Conservation (phyloP, 2,797 vertebrate species). For the Rhabdomys pumilio region DNA sequence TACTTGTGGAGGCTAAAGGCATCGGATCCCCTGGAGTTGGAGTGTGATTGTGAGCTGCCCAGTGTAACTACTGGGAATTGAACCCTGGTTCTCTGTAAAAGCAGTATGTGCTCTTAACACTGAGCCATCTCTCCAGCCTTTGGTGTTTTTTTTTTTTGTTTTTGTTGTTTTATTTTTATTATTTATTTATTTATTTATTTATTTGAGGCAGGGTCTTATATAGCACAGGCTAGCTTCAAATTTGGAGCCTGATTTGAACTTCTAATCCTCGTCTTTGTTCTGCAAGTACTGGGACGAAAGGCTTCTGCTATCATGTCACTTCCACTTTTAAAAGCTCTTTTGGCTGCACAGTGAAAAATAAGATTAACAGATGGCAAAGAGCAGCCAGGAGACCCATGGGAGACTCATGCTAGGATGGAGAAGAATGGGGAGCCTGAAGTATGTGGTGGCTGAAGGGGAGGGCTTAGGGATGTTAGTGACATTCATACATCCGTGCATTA, state of each 20-base stretch:
- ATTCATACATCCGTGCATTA: neutral
- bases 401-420: neutral
- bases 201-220: neutral
- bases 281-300: neutral
- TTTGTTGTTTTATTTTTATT: neutral
- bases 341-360: neutral
- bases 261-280: neutral
- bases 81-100: neutral
- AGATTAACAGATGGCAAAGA: neutral
- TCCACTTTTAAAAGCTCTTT: neutral
- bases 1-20: neutral
- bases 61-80: neutral
- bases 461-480: neutral
- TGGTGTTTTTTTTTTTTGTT: neutral
- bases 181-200: neutral
- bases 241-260: neutral
- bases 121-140: neutral
- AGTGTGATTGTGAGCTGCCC: neutral
- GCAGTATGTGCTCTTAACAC: neutral
- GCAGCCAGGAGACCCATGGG: neutral
- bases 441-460: neutral
- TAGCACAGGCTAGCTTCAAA: neutral
- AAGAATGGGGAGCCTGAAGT: neutral
- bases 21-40: neutral
- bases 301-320: neutral